Percentiles rank a stretch among this genome's conserved stretches.
phyloP scores from a whole-genome alignment of 2,888 invertebrate species.

The Melipona beecheii region DNA sequence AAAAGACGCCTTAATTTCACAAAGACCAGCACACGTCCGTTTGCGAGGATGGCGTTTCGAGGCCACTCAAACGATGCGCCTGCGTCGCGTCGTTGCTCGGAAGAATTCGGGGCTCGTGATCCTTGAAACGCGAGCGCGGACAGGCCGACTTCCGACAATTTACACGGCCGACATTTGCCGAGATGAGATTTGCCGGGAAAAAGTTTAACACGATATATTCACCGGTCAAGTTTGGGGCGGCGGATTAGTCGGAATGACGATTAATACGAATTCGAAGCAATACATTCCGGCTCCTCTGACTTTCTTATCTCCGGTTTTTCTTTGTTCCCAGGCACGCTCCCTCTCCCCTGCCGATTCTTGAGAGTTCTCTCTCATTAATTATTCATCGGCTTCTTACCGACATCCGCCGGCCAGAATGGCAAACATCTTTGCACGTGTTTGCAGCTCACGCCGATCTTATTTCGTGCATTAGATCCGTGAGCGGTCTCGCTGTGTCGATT shows the following conservation, averaged over 20 bases:
- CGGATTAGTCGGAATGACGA: conserved; percentile 18
- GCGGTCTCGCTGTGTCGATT: not conserved
- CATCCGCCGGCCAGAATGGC: conserved; percentile 46
- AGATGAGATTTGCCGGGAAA: conserved; percentile 8
- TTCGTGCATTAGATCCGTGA: conserved; percentile 27
- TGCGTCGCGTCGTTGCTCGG: conserved; percentile 60
- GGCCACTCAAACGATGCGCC: conserved; percentile 73
- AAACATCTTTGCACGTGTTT: conserved; percentile 55
- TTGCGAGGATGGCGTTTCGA: conserved; percentile 49
- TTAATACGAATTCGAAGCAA: conserved; percentile 27
- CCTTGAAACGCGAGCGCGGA: conserved; percentile 8
- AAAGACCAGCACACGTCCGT: conserved; percentile 30
- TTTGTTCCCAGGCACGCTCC: conserved; percentile 29
- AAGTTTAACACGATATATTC: conserved; percentile 26
- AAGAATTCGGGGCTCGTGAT: conserved; percentile 42
- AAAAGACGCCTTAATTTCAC: conserved; percentile 46
- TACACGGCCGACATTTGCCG: conserved; percentile 13
- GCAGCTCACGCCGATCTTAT: conserved; percentile 51
- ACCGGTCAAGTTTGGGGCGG: not conserved
- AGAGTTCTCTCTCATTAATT: conserved; percentile 64
- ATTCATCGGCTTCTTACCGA: conserved; percentile 65
- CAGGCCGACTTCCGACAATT: conserved; percentile 6
- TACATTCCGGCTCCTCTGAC: conserved; percentile 27
- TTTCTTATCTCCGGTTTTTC: conserved; percentile 39
- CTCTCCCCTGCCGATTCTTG: conserved; percentile 41